phyloP scores from a whole-genome alignment of 1,140 invertebrate species.

The Neocloeon triangulifer region DNA sequence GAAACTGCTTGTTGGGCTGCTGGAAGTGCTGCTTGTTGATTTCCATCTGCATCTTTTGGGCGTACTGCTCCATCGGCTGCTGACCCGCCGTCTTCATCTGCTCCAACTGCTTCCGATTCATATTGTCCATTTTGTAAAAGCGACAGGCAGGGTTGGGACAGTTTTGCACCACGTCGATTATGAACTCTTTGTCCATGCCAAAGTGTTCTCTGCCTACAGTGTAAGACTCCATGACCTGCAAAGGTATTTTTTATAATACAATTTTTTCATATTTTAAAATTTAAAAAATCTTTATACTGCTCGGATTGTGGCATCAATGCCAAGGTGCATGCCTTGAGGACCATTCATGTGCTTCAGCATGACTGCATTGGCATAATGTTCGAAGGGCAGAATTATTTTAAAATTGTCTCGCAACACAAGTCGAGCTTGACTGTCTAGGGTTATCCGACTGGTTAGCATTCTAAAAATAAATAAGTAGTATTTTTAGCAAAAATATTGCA shows the following conservation, averaged over 20 bases:
- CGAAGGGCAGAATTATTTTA: conserved; percentile 66
- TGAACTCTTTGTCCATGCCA: conserved; percentile 76
- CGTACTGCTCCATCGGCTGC: conserved; percentile 40
- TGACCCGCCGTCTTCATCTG: no score
- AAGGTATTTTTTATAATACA: conserved; percentile 6
- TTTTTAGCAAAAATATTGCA: no score
- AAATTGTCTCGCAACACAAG: conserved; percentile 60
- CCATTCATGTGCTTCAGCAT: conserved; percentile 77
- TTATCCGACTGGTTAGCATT: conserved; percentile 60
- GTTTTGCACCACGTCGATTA: conserved; percentile 64
- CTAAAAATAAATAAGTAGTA: no score
- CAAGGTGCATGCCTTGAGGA: conserved; percentile 57
- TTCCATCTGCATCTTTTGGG: conserved; percentile 16
- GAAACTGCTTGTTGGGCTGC: no score
- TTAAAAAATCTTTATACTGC: conserved; percentile 30
- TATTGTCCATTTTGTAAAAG: conserved; percentile 70
- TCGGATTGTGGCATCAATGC: conserved; percentile 52
- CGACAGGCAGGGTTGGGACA: conserved; percentile 65
- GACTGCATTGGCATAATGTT: conserved; percentile 71
- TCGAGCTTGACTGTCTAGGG: conserved; percentile 57
- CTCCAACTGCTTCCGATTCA: no score
- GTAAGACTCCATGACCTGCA: conserved; percentile 54
- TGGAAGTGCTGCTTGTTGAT: conserved; percentile 19
- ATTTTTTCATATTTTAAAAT: no score
- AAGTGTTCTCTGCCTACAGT: conserved; percentile 66